A percentile compares a stretch with the other conserved stretches of the same genome.
Conservation (phyloP, 37 sponge, comb jelly and placozoan genomes). For the Chondrosia reniformis region DNA sequence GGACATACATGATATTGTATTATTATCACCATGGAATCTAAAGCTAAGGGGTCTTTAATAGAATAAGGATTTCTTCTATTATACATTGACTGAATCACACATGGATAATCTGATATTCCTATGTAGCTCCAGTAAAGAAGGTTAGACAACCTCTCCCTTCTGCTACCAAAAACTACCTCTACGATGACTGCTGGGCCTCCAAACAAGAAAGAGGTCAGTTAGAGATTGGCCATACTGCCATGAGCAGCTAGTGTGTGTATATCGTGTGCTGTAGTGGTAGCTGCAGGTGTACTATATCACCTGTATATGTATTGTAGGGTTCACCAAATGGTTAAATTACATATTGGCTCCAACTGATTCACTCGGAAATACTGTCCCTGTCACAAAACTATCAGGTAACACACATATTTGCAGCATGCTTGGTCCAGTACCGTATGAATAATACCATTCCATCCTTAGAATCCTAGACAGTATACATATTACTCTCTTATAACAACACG, state of each 20-base stretch:
- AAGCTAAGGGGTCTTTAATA: too few relatives aligned
- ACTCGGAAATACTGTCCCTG: slow-evolving; percentile 20
- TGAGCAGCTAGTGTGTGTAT: neutral
- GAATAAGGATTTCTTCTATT: too few relatives aligned
- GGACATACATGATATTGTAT: too few relatives aligned
- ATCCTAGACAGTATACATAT: too few relatives aligned
- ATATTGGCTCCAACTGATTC: slow-evolving; percentile 64
- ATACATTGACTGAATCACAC: too few relatives aligned
- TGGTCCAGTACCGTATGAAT: too few relatives aligned
- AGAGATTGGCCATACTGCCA: neutral
- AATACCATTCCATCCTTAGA: too few relatives aligned
- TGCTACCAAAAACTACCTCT: slow-evolving; percentile 40
- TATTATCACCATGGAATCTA: too few relatives aligned
- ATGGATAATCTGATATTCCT: too few relatives aligned
- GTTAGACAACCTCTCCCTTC: slow-evolving; percentile 22
- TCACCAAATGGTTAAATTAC: slow-evolving; percentile 84
- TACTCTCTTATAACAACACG: too few relatives aligned
- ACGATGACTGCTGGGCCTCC: slow-evolving; percentile 83
- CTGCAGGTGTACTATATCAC: neutral
- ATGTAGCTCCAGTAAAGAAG: neutral
- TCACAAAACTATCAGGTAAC: slow-evolving; percentile 16
- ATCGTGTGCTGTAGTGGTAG: neutral
- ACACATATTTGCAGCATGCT: too few relatives aligned
- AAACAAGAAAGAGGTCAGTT: slow-evolving; percentile 76
- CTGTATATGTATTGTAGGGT: slow-evolving; percentile 36